Conservation (phyloP, 2,113 vertebrate species). For the Ceratotherium simum region DNA sequence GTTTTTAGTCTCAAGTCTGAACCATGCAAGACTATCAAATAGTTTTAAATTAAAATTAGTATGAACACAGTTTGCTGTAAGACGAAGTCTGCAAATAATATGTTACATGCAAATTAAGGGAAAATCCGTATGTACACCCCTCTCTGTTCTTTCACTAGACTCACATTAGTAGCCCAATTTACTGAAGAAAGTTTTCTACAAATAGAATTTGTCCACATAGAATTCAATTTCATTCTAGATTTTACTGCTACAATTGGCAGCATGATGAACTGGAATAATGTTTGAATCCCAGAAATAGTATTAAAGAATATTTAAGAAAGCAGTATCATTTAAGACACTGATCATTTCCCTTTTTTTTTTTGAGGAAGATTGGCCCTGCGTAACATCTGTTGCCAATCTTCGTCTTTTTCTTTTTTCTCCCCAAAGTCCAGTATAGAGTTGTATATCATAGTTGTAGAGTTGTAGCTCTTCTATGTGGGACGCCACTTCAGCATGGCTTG, state of each 20-base stretch:
- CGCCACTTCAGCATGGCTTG: too few relatives aligned
- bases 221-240: constrained; percentile 30
- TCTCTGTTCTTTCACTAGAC: neutral
- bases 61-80: neutral
- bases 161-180: neutral
- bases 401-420: too few relatives aligned
- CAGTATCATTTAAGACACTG: neutral
- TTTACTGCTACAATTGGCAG: neutral
- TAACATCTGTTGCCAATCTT: too few relatives aligned
- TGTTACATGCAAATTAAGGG: neutral
- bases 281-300: constrained; percentile 29
- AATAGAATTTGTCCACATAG: constrained; percentile 1
- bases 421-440: too few relatives aligned
- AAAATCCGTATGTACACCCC: neutral
- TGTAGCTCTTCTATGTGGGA: too few relatives aligned
- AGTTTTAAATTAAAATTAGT: neutral
- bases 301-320: constrained; percentile 47
- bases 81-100: neutral
- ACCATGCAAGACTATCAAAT: neutral
- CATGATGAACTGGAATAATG: neutral
- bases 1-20: neutral
- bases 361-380: too few relatives aligned
- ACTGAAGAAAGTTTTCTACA: constrained; percentile 8
- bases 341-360: neutral
- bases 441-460: too few relatives aligned